A percentile compares a stretch with the other conserved stretches of the same genome.
Conservation (phyloP, 1,140 invertebrate species). For the Drosophila orosa region DNA sequence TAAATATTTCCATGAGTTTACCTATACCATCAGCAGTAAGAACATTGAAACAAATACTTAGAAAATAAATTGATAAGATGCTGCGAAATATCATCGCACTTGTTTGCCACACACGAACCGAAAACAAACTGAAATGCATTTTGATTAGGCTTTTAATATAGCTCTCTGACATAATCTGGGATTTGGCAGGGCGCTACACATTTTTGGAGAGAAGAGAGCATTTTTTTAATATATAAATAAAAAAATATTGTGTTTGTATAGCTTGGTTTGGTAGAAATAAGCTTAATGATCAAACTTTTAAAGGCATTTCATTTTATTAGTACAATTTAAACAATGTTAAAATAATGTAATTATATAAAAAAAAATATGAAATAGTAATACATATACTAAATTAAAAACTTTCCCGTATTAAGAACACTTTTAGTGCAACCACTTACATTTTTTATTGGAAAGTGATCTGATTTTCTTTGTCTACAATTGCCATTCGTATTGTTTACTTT, state of each 20-base stretch:
- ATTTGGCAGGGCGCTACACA: not conserved
- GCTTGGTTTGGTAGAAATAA: accelerated
- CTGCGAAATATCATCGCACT: conserved; percentile 44
- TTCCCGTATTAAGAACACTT: not conserved
- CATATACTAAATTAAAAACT: not conserved
- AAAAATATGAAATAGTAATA: not conserved
- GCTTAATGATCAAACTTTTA: no score
- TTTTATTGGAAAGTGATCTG: not conserved
- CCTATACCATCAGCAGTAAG: conserved; percentile 38
- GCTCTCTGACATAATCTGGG: conserved; percentile 5
- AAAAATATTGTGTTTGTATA: not conserved
- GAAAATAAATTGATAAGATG: conserved; percentile 12
- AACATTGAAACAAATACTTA: not conserved
- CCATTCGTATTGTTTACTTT: not conserved
- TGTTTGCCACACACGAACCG: conserved; percentile 25
- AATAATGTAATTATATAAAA: not conserved
- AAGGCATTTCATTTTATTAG: not conserved
- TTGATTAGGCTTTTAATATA: conserved; percentile 21
- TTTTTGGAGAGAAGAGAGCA: no score
- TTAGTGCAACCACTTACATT: not conserved
- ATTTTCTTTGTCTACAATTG: not conserved
- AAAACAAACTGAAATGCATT: conserved; percentile 45
- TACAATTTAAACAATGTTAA: not conserved
- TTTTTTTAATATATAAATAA: not conserved
- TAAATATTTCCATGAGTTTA: not conserved